Base-by-base conservation (phyloP, 2,797 vertebrate genomes). In the Crocodylus rhombifer region DNA sequence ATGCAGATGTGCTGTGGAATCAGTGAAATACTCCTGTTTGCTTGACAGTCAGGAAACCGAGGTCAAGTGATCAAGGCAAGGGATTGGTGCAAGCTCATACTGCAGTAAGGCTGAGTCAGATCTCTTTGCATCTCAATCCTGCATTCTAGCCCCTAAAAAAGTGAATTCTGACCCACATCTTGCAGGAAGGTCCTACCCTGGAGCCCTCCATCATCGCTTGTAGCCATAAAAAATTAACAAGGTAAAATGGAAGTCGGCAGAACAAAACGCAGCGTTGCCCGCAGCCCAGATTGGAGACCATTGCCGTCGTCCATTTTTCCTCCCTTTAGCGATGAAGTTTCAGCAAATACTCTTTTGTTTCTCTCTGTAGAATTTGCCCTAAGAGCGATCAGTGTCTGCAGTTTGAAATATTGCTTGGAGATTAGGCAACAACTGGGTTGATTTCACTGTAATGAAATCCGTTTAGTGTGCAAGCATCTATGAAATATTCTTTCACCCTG, bases 371-470 rank as follows among this genome's bases (percentile, higher is more conserved):
- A 16, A 4, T 80, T 88, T 80, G 7, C 69, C 1, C 0, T 33
- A 17, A 51, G 51, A 30, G 57, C 28, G 21, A 55, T 28, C 51
- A 84, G 20, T 3, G 2, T 20, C 21, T 36, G 2, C 30, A 36
- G 26, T 74, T 28, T 64, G 15, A 42, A 30, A 4, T 23, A 71
- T 51, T 18, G 30, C 42, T 77, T 80, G 14, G 33, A 16, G 23
- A 20, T 88, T 2, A n/a, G 86, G 7, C 33, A 26, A 25, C 1
- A 7, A 17, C 21, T 3, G 0, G 15, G 14, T 51, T 51, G 14
- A 12, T 82, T 74, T 83, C 2, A 21, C 20, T 7, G 61, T 2
- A 2, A 18, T 14, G 58, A 18, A 20, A 20, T 69, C 30, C 11
- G n/a, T 61, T 30, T 16, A 14, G 23, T 2, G 18, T 33, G 2